A percentile compares a stretch with the other conserved stretches of the same genome.
These are phyloP conservation scores for Phaethon lepturus DNA, from an alignment of 2,113 vertebrate species.

Conservation along the genomic window DNA sequence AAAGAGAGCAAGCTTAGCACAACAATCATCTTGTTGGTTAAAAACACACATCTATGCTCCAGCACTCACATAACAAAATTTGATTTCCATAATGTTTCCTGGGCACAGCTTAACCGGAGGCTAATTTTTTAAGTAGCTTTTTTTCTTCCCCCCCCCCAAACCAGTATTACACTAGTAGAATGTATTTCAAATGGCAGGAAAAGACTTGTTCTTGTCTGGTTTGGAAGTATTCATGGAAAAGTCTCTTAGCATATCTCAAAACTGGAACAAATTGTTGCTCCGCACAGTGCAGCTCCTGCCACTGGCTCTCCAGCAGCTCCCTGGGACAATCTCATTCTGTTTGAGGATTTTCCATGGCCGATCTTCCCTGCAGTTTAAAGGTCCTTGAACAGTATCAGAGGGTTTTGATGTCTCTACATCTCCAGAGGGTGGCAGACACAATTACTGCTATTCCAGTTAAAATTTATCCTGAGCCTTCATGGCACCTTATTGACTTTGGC, in stretches of 20 bases:
- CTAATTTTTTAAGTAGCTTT: background rate
- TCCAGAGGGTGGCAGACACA: background rate
- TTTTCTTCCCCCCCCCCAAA: background rate
- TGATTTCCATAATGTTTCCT: constrained; percentile 35
- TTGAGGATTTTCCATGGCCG: background rate
- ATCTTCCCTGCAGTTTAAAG: background rate
- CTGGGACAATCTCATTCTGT: background rate
- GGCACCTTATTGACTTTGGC: background rate
- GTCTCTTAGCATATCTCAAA: constrained; percentile 12
- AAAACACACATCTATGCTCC: background rate
- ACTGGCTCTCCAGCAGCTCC: background rate
- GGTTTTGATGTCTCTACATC: background rate
- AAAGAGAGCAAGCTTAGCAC: background rate
- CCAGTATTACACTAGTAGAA: background rate
- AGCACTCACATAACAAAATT: background rate
- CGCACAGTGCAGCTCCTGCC: background rate
- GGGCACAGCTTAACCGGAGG: background rate
- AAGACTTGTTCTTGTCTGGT: constrained; percentile 22
- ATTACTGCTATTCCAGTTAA: background rate
- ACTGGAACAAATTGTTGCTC: background rate
- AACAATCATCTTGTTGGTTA: background rate
- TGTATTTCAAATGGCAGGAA: constrained; percentile 36
- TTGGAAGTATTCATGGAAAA: constrained; percentile 47
- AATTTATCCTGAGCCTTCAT: background rate
- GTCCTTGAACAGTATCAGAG: background rate